Percentiles rank a stretch among this genome's conserved stretches.
These are phyloP conservation scores for Antigone vipio DNA, from an alignment of 2,113 vertebrate species.

Conservation along the genomic window DNA sequence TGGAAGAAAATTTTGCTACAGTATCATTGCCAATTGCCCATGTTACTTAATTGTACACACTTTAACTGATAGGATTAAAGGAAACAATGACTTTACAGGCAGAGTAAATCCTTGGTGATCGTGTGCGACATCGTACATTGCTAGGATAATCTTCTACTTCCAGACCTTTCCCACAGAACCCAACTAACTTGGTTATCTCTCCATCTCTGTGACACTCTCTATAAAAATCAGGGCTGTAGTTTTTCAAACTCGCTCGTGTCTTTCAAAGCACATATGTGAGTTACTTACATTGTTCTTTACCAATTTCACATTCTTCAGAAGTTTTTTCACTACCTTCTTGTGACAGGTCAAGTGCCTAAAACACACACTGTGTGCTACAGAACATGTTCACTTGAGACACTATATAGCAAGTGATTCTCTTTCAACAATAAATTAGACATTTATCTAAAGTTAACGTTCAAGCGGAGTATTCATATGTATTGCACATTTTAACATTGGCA, in stretches of 20 bases:
- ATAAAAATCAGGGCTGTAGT: neutral
- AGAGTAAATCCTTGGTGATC: neutral
- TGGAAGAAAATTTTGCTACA: neutral
- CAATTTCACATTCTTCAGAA: neutral
- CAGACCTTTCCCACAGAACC: neutral
- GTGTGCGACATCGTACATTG: neutral
- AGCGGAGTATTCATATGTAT: neutral
- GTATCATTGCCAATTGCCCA: neutral
- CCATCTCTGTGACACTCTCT: neutral
- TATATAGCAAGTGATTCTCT: neutral
- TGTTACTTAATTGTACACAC: neutral
- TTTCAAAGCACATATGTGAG: neutral
- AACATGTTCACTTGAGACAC: neutral
- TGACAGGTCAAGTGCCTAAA: neutral
- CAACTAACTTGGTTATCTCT: neutral
- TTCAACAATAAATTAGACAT: neutral
- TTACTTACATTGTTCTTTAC: neutral
- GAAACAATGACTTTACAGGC: neutral
- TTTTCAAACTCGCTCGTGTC: neutral
- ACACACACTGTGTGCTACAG: neutral
- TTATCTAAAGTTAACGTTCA: neutral
- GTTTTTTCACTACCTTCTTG: neutral
- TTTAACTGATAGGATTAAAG: neutral
- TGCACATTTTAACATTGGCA: neutral
- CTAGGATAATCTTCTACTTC: neutral